Evolutionary conservation across 1,140 invertebrate genomes (phyloP).

Genomic region (Caenorhabditis remanei): DNA sequence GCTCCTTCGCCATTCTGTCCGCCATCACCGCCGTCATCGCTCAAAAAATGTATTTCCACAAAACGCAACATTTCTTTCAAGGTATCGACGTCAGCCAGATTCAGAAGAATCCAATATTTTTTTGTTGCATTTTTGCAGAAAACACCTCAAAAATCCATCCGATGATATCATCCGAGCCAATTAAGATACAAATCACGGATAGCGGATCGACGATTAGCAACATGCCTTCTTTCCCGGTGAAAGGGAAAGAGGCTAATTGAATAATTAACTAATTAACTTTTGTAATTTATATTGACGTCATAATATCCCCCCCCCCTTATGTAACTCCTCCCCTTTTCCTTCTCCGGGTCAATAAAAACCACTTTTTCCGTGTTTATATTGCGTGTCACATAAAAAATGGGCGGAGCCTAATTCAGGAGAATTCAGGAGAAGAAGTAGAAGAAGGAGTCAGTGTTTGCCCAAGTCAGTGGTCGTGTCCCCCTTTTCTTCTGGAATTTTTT

Average conservation of each 20-base stretch:
- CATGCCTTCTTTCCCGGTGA: neutral
- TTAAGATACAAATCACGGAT: conserved; percentile 19
- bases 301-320: no score
- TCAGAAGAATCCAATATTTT: neutral
- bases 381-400: no score
- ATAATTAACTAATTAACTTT: neutral
- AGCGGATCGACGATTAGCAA: neutral
- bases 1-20: conserved; percentile 10
- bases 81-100: neutral
- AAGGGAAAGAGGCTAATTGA: neutral
- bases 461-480: no score
- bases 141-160: neutral
- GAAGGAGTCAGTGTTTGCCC: no score
- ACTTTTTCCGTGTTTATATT: no score
- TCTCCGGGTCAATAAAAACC: no score
- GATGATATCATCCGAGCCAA: neutral
- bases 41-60: conserved; percentile 29
- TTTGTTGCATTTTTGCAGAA: no score
- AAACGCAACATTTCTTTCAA: conserved; percentile 25
- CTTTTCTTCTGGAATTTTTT: no score
- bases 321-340: no score
- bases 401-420: no score
- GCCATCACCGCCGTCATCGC: conserved; percentile 1
- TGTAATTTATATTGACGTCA: neutral
- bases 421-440: no score